phyloP scores from a whole-genome alignment of 2,888 invertebrate species.

The Drosophila villosipedis region DNA sequence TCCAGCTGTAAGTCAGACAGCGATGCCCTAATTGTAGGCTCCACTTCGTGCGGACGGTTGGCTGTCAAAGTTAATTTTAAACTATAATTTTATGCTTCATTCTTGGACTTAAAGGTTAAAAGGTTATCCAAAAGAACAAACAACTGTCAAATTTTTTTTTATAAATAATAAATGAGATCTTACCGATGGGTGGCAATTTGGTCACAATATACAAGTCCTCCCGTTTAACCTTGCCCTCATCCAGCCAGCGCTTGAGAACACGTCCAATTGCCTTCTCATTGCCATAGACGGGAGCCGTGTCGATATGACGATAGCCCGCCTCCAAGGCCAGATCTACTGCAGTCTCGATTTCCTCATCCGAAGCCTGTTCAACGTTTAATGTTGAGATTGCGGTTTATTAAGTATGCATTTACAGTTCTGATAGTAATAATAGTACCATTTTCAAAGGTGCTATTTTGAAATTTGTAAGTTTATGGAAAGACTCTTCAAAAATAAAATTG shows the following conservation, averaged over 20 bases:
- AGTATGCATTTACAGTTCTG: neutral
- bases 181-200: constrained; percentile 90
- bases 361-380: constrained; percentile 86
- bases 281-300: constrained; percentile 91
- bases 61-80: constrained; percentile 82
- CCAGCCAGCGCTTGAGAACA: constrained; percentile 90
- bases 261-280: constrained; percentile 92
- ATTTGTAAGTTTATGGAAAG: neutral
- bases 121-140: neutral
- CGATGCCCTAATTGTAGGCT: constrained; percentile 89
- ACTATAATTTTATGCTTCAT: neutral
- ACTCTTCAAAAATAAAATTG: neutral
- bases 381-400: constrained; percentile 46
- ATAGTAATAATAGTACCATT: neutral
- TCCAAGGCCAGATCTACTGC: constrained; percentile 90
- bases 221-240: constrained; percentile 88
- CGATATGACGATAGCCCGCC: constrained; percentile 93
- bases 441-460: neutral
- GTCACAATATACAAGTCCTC: constrained; percentile 94
- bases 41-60: constrained; percentile 88
- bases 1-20: constrained; percentile 90
- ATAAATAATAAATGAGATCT: constrained; percentile 31
- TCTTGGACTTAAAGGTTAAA: neutral
- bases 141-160: neutral
- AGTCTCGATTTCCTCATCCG: constrained; percentile 88